Base-by-base conservation (phyloP, 1,140 invertebrate species). In the Bombus soroeensis region DNA sequence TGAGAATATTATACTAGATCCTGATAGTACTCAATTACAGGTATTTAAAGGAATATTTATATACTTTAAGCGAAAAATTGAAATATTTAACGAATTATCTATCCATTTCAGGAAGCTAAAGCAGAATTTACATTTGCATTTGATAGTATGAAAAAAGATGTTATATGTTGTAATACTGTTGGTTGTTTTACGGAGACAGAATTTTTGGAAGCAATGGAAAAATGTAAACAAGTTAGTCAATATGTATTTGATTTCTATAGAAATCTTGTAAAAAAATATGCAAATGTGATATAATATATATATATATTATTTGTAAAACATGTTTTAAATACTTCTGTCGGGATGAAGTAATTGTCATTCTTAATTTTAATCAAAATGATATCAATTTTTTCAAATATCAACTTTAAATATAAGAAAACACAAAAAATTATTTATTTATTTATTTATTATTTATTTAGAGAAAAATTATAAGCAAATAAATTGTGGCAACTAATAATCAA, bases 171-270 rank as follows among this genome's bases (percentile, higher is more conserved):
- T 32, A 96, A 97, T 89, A 97, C 97, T 10, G 95, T 96, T 41
- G 97, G 97, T 34, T 95, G 89, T n/a, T 97, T 97, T 92, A 96
- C 95, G 81, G 95, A 96, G 87, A 94, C 95, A 53, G 96, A 97
- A 81, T 97, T 97, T 88, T 95, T 96, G 74, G 95, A 97, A 86
- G 96, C 96, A 22, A 89, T 97, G 78, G 94, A 96, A 62, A 95
- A 96, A 72, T 97, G 97, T 92, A 96, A 95, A 74, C 94, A 96
- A 66, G 96, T 96, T 43, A 97, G 97, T 94, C 94, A 96, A 83
- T 93, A 96, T 81, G 95, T 98, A 57, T 97, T 98, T 92, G 92
- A 96, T n/a, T 98, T 97, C 95, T 97, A 97, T 94, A 96, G 97
- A 87, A 95, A 96, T 73, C 94, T 96, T 81, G 96, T 96, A 41